Evolutionary conservation across 1,140 invertebrate genomes (phyloP).

Genomic region (Macrobrachium nipponense): DNA sequence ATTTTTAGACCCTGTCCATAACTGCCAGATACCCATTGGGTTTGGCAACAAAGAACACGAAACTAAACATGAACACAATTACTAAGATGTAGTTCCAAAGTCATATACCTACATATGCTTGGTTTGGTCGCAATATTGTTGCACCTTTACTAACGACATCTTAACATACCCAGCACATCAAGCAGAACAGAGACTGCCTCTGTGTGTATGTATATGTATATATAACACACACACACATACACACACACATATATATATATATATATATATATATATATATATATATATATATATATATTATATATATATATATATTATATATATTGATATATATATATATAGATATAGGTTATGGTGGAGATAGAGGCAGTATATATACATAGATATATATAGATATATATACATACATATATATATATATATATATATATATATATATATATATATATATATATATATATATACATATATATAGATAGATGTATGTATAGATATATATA

Average conservation of each 20-base stretch:
- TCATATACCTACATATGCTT: too few relatives aligned
- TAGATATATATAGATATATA: slow-evolving; percentile 2
- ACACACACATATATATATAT: slow-evolving; percentile 11
- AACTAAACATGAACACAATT: too few relatives aligned
- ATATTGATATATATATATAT: not conserved
- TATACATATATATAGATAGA: not conserved
- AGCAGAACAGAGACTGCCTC: too few relatives aligned
- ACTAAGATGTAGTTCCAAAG: too few relatives aligned
- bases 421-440: slow-evolving; percentile 12
- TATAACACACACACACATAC: not conserved
- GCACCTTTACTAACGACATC: too few relatives aligned
- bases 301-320: not conserved
- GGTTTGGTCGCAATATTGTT: too few relatives aligned
- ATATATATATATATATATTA: slow-evolving; percentile 7
- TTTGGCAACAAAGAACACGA: too few relatives aligned
- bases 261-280: slow-evolving; percentile 22
- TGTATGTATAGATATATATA: not conserved
- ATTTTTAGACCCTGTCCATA: too few relatives aligned
- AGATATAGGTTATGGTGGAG: too few relatives aligned
- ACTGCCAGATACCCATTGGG: too few relatives aligned
- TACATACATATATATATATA: not conserved
- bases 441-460: slow-evolving; percentile 14
- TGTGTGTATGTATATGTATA: not conserved
- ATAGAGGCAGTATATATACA: slow-evolving; percentile 6
- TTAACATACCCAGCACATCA: not conserved